Conservation (phyloP, 2,113 vertebrate species). For the Austrofundulus limnaeus region DNA sequence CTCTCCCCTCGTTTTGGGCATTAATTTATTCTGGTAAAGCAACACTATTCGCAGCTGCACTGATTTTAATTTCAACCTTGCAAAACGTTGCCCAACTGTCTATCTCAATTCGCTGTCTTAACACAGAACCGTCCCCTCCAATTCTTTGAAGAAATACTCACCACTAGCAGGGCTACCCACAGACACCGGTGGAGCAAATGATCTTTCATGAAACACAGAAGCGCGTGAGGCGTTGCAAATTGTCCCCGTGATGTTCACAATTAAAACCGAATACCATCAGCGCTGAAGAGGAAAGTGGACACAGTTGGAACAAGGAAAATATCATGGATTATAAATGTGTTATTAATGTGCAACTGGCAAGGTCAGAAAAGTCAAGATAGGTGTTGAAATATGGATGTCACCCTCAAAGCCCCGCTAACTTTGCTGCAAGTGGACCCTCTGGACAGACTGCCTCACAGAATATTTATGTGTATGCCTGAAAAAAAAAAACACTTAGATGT, state of each 20-base stretch:
- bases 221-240: conserved; percentile 72
- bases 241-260: conserved; percentile 74
- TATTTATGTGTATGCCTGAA: conserved; percentile 58
- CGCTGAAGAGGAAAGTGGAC: conserved; percentile 63
- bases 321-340: conserved; percentile 81
- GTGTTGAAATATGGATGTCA: conserved; percentile 77
- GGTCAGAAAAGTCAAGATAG: conserved; percentile 75
- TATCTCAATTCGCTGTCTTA: conserved; percentile 77
- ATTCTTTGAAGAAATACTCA: conserved; percentile 72
- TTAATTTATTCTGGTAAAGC: conserved; percentile 77
- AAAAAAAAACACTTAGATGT: conserved; percentile 24
- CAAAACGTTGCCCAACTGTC: conserved; percentile 77
- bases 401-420: conserved; percentile 65
- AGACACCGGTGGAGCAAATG: conserved; percentile 71
- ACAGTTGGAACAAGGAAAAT: conserved; percentile 70
- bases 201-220: conserved; percentile 73
- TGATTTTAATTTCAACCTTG: conserved; percentile 79
- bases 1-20: conserved; percentile 67
- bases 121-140: conserved; percentile 76
- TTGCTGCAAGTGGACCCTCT: conserved; percentile 71
- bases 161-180: conserved; percentile 45
- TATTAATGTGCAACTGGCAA: conserved; percentile 78
- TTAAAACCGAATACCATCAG: conserved; percentile 71
- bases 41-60: conserved; percentile 59
- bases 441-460: conserved; percentile 62